Conservation (phyloP, 2,113 vertebrate genomes). For the Oryzias javanicus region DNA sequence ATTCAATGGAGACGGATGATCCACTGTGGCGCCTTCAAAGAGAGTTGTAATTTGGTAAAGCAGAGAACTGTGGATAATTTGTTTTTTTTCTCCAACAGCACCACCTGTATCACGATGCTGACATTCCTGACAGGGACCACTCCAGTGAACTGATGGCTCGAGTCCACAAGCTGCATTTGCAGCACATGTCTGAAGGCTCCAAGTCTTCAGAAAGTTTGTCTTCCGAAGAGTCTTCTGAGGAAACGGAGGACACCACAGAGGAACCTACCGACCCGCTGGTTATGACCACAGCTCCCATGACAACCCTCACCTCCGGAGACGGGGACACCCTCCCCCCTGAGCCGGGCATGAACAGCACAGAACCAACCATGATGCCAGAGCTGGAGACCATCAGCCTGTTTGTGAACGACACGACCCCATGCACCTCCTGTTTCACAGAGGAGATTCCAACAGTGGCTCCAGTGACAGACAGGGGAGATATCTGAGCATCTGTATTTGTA, state of each 20-base stretch:
- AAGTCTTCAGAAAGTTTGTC: slow-evolving; percentile 33
- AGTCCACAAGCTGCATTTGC: background rate
- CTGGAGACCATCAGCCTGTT: background rate
- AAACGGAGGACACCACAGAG: background rate
- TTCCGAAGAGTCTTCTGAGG: slow-evolving; percentile 17
- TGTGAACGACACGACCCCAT: background rate
- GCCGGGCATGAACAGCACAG: background rate
- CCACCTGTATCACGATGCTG: slow-evolving; percentile 26
- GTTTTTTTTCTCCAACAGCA: background rate
- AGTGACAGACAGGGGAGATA: slow-evolving; percentile 54
- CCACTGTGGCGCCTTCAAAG: no score
- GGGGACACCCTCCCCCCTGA: background rate
- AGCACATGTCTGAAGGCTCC: background rate
- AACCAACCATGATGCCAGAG: background rate
- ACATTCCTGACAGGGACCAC: slow-evolving; percentile 8
- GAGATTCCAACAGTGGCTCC: slow-evolving; percentile 6
- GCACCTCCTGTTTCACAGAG: slow-evolving; percentile 1
- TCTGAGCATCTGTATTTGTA: no score
- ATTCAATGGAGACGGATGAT: no score
- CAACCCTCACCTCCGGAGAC: background rate
- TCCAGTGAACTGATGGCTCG: background rate
- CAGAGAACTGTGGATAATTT: background rate
- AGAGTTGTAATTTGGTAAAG: no score
- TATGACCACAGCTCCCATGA: background rate
- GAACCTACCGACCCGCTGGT: background rate